Evolutionary conservation across 2,113 vertebrate species (phyloP), one percentile per base, ranked within the genome.

Genomic region (Campylomormyrus numenius): DNA sequence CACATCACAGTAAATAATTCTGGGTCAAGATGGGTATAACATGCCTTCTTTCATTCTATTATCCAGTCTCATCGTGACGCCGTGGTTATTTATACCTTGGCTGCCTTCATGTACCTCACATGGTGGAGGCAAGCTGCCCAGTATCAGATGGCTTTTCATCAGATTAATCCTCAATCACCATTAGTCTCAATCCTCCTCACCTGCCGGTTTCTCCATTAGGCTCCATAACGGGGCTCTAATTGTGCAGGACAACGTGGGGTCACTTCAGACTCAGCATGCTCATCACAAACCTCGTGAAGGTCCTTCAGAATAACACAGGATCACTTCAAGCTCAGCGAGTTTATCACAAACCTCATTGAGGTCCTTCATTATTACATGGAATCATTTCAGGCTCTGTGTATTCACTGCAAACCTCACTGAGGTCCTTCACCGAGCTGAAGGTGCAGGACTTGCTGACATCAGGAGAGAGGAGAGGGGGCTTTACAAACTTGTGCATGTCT

Each of bases 91-190:
- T 46, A 88, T 35, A 70, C 87, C 91, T 93, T 92, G 92, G 92
- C 89, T 91, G 13, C 45, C 85, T 10, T 87, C 48, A 53, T 90
- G 90, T 90, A 93, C 90, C 95, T 92, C 92, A 92, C 94, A 94
- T 91, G 93, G 93, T 88, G 90, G 91, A 88, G 84, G 94, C 94
- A 94, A 94, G 94, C 95, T 95, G 94, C 92, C 95, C 93, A 92
- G 93, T 95, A 95, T 95, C 94, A 94, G 91, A 92, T 94, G 94
- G 93, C 90, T 90, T 90, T 94, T 95, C 95, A 96, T 95, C 97
- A 94, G 93, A 96, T 97, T 97, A 96, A 96, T 95, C 95, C 95
- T 93, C 93, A 92, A 95, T 94, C 94, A 93, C 91, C 66, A 92
- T 95, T 91, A 92, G 94, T 96, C 97, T 94, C 94, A 94, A 91